Base-by-base conservation (phyloP, 2,797 vertebrate species). In the Steatocranus sp. region DNA sequence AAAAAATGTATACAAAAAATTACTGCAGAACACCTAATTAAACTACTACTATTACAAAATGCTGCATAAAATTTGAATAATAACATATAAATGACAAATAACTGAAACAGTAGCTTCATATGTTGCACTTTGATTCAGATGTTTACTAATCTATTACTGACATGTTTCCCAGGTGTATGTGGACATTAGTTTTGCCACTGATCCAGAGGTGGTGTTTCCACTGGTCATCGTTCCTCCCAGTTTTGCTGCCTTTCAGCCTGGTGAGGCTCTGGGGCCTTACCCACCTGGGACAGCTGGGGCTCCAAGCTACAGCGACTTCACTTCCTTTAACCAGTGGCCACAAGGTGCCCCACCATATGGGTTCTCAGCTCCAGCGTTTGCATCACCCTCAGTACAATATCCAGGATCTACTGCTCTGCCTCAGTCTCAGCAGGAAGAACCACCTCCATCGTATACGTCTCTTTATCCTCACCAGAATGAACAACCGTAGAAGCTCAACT, bases 121-220 rank as follows among this genome's bases (percentile, higher is more conserved):
- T 17, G 23, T 43, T 43, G 38, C 66, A 70, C 38, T 43, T 41
- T 70, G 38, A 70, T 46, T 46, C 23, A 46, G 14, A 70, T 76
- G n/a, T 48, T 70, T 18, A 32, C 15, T 66, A 27, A 63, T 38
- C 7, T 14, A 20, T 68, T 4, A 78, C 14, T 79, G 32, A 51
- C 7, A 4, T 30, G 18, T 84, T 76, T 74, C 23, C 3, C 36
- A 95, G 94, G 90, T 83, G 41, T 93, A 91, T 87, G 46, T 94
- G 89, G 93, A 93, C 48, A 86, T 94, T 76, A 89, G 83, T 25
- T 93, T 92, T 87, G 77, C 81, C n/a, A 0, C 12, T 8, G 90
- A 94, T 54, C 92, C 93, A 25, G 61, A 74, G 32, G 83, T 94
- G 8, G 4, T 18, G 18, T 83, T 94, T 63, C 92, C 89, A n/a